These are phyloP conservation scores for Proctacanthus coquilletti DNA, from an alignment of 1,140 invertebrate genomes.

Conservation along the genomic window DNA sequence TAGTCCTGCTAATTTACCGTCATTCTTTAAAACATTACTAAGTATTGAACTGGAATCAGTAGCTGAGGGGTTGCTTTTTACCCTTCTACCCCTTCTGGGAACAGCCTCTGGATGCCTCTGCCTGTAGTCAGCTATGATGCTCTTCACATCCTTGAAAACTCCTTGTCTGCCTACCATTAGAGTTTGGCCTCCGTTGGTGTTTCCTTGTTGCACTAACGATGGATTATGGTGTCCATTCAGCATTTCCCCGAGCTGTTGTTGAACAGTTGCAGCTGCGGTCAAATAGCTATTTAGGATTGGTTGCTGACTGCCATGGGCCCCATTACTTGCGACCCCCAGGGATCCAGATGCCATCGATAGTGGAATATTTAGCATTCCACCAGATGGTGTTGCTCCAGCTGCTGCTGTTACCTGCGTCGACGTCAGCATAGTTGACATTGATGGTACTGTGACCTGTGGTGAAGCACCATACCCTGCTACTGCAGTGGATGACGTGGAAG, in stretches of 20 bases:
- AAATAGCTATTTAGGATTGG: slow-evolving; percentile 4
- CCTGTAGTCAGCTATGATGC: slow-evolving; percentile 68
- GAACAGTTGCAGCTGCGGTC: slow-evolving; percentile 1
- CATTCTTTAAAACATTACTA: neutral
- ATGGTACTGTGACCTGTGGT: neutral
- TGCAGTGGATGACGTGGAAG: neutral
- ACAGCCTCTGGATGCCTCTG: slow-evolving; percentile 53
- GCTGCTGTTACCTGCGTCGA: neutral
- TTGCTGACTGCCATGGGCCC: too few species aligned
- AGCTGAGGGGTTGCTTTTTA: slow-evolving; percentile 24
- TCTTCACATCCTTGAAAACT: slow-evolving; percentile 60
- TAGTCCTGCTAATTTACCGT: neutral
- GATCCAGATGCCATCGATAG: too few species aligned
- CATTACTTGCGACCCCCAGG: too few species aligned
- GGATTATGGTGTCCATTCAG: slow-evolving; percentile 2
- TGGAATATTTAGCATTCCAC: too few species aligned
- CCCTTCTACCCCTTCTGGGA: slow-evolving; percentile 43
- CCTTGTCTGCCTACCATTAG: slow-evolving; percentile 47
- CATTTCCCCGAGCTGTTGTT: slow-evolving; percentile 1
- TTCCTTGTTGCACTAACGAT: too few species aligned
- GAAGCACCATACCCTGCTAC: neutral
- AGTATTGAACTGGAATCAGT: neutral
- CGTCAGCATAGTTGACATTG: neutral
- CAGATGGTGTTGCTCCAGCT: slow-evolving; percentile 1
- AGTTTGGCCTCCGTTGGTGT: slow-evolving; percentile 18